Conservation (phyloP, 2,888 invertebrate genomes). For the Doris montereyensis region DNA sequence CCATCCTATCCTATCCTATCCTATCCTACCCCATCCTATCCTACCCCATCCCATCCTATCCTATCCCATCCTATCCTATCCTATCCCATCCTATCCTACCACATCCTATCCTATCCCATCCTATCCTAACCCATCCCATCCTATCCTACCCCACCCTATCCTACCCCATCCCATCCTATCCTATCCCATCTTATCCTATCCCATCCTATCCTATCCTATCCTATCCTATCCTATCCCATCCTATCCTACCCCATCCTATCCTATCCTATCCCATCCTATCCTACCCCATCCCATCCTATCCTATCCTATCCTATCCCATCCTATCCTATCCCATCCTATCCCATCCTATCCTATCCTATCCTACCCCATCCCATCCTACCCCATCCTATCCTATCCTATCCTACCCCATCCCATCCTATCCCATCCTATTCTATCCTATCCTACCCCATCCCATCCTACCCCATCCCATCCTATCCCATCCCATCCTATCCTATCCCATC, state of each 20-base stretch:
- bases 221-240: constrained; percentile 15
- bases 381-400: constrained; percentile 17
- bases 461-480: constrained; percentile 17
- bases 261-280: constrained; percentile 17
- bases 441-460: constrained; percentile 23
- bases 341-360: constrained; percentile 2
- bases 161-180: constrained; percentile 23
- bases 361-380: background rate
- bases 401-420: constrained; percentile 5
- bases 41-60: constrained; percentile 7
- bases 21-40: constrained; percentile 12
- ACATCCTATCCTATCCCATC: constrained; percentile 10
- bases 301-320: constrained; percentile 6
- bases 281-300: constrained; percentile 4
- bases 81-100: constrained; percentile 7
- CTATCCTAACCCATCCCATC: background rate
- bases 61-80: constrained; percentile 15
- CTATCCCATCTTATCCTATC: constrained; percentile 18
- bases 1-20: constrained; percentile 6
- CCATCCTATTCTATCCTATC: constrained; percentile 11
- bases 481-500: constrained; percentile 23
- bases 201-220: constrained; percentile 1
- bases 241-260: constrained; percentile 7
- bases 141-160: constrained; percentile 24
- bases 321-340: background rate